Conservation (phyloP, 2,797 vertebrate genomes). For the Argya squamiceps region DNA sequence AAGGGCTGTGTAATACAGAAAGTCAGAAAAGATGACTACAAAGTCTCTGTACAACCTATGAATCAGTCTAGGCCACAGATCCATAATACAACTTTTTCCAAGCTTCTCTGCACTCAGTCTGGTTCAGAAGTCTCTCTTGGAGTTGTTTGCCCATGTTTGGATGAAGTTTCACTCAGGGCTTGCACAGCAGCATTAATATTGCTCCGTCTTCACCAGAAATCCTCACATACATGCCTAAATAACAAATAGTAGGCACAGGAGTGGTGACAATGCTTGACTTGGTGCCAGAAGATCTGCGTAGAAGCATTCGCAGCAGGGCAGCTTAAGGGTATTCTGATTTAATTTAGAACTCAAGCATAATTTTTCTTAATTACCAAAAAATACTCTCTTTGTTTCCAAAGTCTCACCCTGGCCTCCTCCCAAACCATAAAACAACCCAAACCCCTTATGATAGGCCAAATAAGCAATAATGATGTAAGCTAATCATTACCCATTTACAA, state of each 20-base stretch:
- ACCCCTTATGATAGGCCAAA: not conserved
- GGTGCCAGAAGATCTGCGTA: conserved; percentile 20
- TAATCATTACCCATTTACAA: not conserved
- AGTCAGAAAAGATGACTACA: not conserved
- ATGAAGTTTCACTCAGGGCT: not conserved
- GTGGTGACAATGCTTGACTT: conserved; percentile 35
- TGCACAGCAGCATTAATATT: conserved; percentile 33
- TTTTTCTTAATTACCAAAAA: conserved; percentile 54
- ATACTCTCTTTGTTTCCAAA: not conserved
- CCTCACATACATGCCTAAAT: not conserved
- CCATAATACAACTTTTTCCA: not conserved
- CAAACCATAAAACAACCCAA: not conserved
- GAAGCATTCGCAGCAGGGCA: conserved; percentile 21
- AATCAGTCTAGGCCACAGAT: not conserved
- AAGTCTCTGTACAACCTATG: not conserved
- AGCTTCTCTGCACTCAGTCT: not conserved
- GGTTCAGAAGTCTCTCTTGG: not conserved
- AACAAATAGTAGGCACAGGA: conserved; percentile 5
- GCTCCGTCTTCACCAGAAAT: conserved; percentile 53
- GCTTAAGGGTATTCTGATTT: conserved; percentile 44
- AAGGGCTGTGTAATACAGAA: not conserved
- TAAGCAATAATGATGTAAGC: not conserved
- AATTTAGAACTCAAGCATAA: conserved; percentile 29
- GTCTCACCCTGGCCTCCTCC: not conserved
- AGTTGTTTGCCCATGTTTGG: conserved; percentile 48